Conservation (phyloP, 2,888 invertebrate genomes). For the Tortrix viridana region DNA sequence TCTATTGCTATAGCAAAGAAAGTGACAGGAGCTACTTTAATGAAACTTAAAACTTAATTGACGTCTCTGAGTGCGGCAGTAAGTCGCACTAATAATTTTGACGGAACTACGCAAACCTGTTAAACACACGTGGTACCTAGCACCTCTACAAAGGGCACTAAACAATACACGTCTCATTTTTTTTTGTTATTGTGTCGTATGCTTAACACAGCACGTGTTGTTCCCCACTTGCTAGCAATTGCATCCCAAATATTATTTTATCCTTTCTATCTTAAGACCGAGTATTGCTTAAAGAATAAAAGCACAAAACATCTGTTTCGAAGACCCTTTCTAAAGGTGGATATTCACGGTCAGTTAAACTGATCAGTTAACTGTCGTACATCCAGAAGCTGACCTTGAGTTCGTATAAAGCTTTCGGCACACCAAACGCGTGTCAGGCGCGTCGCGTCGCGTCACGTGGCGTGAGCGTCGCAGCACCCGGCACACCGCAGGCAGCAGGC, state of each 20-base stretch:
- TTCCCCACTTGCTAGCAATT: conserved; percentile 56
- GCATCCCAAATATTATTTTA: conserved; percentile 44
- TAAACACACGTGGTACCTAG: conserved; percentile 76
- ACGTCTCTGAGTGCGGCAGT: not conserved
- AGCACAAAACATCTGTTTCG: conserved; percentile 25
- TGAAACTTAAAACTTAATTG: not conserved
- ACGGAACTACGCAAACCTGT: conserved; percentile 69
- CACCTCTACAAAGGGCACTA: conserved; percentile 55
- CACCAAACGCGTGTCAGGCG: too few relatives aligned
- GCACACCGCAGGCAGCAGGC: too few relatives aligned
- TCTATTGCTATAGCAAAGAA: too few relatives aligned
- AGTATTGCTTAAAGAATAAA: conserved; percentile 18
- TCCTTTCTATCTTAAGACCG: conserved; percentile 16
- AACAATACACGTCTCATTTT: conserved; percentile 68
- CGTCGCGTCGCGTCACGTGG: too few relatives aligned
- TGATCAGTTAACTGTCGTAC: too few relatives aligned
- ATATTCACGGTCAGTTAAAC: too few relatives aligned
- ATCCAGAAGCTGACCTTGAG: too few relatives aligned
- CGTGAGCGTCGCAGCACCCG: too few relatives aligned
- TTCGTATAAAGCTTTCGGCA: too few relatives aligned
- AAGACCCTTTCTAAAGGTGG: conserved; percentile 26
- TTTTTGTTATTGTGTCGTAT: conserved; percentile 73
- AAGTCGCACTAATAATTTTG: conserved; percentile 2
- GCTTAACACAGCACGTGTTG: conserved; percentile 73
- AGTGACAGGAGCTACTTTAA: too few relatives aligned